Percentiles rank a stretch among this genome's conserved stretches.
These are phyloP conservation scores for Chionis minor DNA, from an alignment of 2,113 vertebrate genomes.

Conservation along the genomic window DNA sequence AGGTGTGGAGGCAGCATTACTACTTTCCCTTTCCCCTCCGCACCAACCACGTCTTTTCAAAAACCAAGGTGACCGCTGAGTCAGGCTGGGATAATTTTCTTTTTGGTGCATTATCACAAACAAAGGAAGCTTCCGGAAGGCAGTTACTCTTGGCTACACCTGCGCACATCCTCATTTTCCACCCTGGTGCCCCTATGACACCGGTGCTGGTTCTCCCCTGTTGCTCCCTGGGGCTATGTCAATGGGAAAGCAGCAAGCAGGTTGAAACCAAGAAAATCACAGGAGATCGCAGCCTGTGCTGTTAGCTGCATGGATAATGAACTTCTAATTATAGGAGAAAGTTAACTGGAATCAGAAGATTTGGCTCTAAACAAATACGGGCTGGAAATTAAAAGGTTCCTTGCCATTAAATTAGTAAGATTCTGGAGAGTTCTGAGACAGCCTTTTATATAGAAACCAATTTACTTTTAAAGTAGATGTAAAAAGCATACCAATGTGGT, in stretches of 20 bases:
- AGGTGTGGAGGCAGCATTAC: not conserved
- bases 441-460: not conserved
- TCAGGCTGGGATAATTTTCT: not conserved
- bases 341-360: not conserved
- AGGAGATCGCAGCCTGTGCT: not conserved
- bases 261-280: not conserved
- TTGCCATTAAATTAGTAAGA: not conserved
- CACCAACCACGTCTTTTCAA: not conserved
- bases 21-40: not conserved
- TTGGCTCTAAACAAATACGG: not conserved
- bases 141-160: not conserved
- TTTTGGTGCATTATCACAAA: not conserved
- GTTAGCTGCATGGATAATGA: not conserved
- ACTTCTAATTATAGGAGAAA: constrained; percentile 8
- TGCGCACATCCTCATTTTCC: not conserved
- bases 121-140: not conserved
- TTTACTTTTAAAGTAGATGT: not conserved
- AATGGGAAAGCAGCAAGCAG: not conserved
- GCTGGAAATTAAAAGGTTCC: constrained; percentile 16
- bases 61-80: not conserved
- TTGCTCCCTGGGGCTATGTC: not conserved
- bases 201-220: not conserved
- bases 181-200: not conserved
- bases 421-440: not conserved
- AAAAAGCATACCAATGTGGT: not conserved